These are phyloP conservation scores for Spialia ferax DNA, from an alignment of 2,888 invertebrate genomes.

Conservation along the genomic window DNA sequence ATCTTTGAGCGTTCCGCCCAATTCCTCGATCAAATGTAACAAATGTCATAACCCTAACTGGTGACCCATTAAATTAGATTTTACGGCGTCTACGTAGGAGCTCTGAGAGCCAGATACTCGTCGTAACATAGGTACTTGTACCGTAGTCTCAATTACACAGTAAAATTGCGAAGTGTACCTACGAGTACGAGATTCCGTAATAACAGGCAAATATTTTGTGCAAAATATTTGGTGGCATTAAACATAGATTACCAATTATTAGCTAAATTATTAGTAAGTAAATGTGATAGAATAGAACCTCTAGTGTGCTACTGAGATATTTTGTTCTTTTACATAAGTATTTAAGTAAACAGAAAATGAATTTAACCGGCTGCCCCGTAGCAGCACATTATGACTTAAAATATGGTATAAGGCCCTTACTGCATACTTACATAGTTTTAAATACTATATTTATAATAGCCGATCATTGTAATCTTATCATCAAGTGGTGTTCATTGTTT, in stretches of 20 bases:
- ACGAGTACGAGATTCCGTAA: not conserved
- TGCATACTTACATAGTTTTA: no score
- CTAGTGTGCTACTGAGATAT: no score
- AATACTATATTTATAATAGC: no score
- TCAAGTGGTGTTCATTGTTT: slow-evolving; percentile 2
- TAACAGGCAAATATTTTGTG: not conserved
- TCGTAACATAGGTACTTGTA: no score
- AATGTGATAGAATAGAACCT: no score
- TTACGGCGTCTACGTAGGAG: slow-evolving; percentile 40
- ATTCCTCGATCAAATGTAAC: slow-evolving; percentile 49
- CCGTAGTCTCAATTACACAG: slow-evolving; percentile 3
- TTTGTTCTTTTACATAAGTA: no score
- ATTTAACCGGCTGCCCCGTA: no score
- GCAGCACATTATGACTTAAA: no score
- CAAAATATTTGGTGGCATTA: not conserved
- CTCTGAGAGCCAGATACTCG: slow-evolving; percentile 6
- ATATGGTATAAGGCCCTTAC: no score
- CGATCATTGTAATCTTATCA: not conserved
- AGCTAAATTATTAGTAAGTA: no score
- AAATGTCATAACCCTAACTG: slow-evolving; percentile 61
- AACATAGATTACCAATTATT: no score
- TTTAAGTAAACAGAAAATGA: no score
- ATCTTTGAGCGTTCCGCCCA: slow-evolving; percentile 61
- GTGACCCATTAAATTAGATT: slow-evolving; percentile 72
- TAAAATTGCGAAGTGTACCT: not conserved